These are phyloP conservation scores for Margarornis squamiger DNA, from an alignment of 2,797 vertebrate genomes.

Conservation along the genomic window DNA sequence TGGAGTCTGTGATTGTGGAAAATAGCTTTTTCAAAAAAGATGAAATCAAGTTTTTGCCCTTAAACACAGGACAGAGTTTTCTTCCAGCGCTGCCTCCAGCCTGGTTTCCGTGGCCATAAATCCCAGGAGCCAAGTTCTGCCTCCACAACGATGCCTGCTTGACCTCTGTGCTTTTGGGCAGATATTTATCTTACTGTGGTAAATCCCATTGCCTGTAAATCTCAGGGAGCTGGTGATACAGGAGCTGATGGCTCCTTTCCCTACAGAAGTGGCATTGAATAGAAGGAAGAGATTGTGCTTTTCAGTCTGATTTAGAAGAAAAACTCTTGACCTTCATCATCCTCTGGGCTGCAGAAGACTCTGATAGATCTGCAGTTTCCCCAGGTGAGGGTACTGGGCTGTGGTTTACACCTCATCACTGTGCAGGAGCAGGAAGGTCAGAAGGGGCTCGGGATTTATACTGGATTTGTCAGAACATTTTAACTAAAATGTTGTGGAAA, in stretches of 20 bases:
- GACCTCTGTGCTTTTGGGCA: not conserved
- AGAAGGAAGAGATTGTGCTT: not conserved
- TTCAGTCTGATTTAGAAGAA: not conserved
- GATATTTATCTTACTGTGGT: fast-evolving
- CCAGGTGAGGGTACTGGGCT: fast-evolving
- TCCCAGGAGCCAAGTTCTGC: not conserved
- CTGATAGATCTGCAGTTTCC: not conserved
- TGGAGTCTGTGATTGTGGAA: not conserved
- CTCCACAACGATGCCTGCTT: fast-evolving
- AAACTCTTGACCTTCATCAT: not conserved
- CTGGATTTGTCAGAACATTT: not conserved
- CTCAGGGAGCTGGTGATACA: not conserved
- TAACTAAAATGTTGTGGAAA: not conserved
- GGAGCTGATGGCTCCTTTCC: not conserved
- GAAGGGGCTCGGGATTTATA: no score
- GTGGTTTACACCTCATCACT: not conserved
- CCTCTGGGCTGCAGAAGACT: not conserved
- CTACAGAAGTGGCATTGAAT: not conserved
- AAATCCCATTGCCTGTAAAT: not conserved
- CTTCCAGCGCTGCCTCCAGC: not conserved
- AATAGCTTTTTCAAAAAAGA: not conserved
- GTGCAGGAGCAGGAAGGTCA: not conserved
- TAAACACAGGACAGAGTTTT: not conserved
- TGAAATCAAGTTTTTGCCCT: not conserved
- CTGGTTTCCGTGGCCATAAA: not conserved